Evolutionary conservation across 2,113 vertebrate genomes (phyloP), one percentile per base, ranked within the genome.

Genomic region (Geococcyx californianus): DNA sequence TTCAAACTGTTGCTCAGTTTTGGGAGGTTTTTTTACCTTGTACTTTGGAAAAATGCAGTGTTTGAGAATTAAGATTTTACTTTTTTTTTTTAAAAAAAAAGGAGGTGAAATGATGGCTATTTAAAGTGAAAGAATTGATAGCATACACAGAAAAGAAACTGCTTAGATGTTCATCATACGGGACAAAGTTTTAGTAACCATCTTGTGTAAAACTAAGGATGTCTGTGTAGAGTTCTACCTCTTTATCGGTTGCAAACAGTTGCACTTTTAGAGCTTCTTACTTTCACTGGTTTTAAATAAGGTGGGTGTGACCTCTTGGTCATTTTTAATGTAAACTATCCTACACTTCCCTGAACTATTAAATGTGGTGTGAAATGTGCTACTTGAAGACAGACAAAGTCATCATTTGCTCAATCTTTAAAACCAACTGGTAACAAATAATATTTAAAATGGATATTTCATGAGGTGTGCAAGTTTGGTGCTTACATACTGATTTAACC

Each of bases 21-120:
- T 12, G 33, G 40, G 40, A 10, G 10, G 10, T 19, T 16, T 11
- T 68, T 63, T 67, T 38, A 24, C 5, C 11, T 52, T 49, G 28
- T 9, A 24, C 16, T 83, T 59, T 1, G 4, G 54, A 26, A 7
- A 49, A 69, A 25, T 73, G 15, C 18, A 70, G 38, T 14, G 49
- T 66, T 73, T 69, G 20, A 52, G 68, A 3, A 33, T 36, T 17
- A 49, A 44, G 3, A 12, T 59, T 45, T 7, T 66, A 5, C 5
- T 4, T 26, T 10, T 40, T 31, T 45, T n/a, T n/a, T n/a, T n/a
- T n/a, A n/a, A n/a, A n/a, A n/a, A 6, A 42, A 25, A 66, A 49
- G 86, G 16, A 0, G 12, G 3, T 10, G 33, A 55, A 83, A 47
- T 8, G 0, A 42, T 73, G 5, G 6, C 38, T 83, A 4, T 60